Percentiles rank a stretch among this genome's conserved stretches.
Conservation (phyloP, 2,113 vertebrate species). For the Anolis carolinensis region DNA sequence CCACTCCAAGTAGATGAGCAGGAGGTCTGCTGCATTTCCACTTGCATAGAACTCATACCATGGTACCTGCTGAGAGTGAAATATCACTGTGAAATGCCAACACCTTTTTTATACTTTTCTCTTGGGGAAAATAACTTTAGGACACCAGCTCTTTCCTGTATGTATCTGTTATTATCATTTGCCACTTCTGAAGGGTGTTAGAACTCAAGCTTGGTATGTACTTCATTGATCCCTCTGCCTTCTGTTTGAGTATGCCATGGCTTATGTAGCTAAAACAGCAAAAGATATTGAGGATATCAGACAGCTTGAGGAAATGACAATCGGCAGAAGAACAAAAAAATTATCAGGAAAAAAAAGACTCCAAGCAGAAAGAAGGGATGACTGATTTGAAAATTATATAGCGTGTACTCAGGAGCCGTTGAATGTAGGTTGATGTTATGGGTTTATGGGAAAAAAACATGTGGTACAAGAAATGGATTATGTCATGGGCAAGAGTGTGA, state of each 20-base stretch:
- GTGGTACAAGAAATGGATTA: not conserved
- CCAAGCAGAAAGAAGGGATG: too few species aligned
- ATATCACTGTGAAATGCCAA: constrained; percentile 31
- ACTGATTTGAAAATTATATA: not conserved
- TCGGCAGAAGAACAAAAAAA: not conserved
- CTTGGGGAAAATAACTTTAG: constrained; percentile 10
- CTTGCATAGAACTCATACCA: not conserved
- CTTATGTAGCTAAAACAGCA: not conserved
- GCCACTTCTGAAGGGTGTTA: not conserved
- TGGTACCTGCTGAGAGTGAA: not conserved
- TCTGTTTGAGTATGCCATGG: not conserved
- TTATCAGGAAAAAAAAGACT: not conserved
- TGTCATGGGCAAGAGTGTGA: not conserved
- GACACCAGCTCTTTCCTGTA: constrained; percentile 33
- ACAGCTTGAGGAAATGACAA: not conserved
- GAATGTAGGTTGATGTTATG: not conserved
- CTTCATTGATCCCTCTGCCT: not conserved
- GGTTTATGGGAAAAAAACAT: not conserved
- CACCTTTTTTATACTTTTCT: constrained; percentile 25
- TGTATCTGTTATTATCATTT: not conserved
- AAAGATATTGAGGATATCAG: not conserved
- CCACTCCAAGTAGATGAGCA: not conserved
- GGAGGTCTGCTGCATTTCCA: too few species aligned
- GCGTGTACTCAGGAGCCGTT: not conserved
- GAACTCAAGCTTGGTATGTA: not conserved